phyloP scores from a whole-genome alignment of 1,140 invertebrate species.

The Macrotrachela quadricornifera region DNA sequence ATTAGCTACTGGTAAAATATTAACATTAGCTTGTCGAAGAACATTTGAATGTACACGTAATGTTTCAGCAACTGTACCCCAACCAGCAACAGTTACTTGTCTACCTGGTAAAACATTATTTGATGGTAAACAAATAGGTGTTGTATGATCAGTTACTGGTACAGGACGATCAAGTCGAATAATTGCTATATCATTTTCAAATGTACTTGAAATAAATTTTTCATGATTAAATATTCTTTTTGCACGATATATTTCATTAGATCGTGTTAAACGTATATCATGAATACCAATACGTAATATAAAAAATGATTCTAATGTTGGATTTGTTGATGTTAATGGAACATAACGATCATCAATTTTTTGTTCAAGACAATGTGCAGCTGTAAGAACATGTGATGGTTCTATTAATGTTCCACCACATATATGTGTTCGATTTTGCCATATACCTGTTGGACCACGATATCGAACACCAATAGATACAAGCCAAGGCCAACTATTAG shows the following conservation, averaged over 20 bases:
- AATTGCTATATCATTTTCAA: conserved; percentile 7
- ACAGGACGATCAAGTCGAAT: not conserved
- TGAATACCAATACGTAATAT: no score
- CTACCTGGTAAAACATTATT: conserved; percentile 5
- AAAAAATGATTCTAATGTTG: no score
- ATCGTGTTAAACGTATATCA: no score
- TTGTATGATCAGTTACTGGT: not conserved
- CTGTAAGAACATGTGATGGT: conserved; percentile 12
- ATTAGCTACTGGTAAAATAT: no score
- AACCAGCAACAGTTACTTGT: not conserved
- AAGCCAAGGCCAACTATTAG: conserved; percentile 6
- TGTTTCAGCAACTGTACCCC: not conserved
- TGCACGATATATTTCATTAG: no score
- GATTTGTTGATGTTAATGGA: no score
- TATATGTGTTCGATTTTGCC: not conserved
- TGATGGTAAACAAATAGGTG: not conserved
- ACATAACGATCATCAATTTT: no score
- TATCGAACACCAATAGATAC: conserved; percentile 5
- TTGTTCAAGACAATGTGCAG: conserved; percentile 12
- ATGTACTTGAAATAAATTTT: conserved; percentile 1
- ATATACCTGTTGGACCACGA: not conserved
- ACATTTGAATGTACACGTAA: no score
- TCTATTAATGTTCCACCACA: conserved; percentile 14
- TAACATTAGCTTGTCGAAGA: no score
- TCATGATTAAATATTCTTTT: not conserved